Evolutionary conservation across 2,797 vertebrate genomes (phyloP).

Genomic region (Lagodon rhomboides): DNA sequence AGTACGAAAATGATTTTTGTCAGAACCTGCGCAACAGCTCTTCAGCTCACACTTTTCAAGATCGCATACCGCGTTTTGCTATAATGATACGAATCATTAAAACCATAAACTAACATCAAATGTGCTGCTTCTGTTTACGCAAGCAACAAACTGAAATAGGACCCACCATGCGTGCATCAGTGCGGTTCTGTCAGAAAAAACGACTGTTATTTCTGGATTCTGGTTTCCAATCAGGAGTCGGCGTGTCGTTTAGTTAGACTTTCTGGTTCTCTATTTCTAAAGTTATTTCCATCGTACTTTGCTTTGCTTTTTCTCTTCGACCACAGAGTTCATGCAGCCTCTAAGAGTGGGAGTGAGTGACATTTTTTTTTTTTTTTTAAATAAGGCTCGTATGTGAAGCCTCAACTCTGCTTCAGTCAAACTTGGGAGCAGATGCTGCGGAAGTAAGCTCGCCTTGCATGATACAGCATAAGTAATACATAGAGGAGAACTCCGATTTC

Average conservation of each 20-base stretch:
- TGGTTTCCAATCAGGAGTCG: not conserved
- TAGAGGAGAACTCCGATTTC: slow-evolving; percentile 56
- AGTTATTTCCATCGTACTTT: slow-evolving; percentile 17
- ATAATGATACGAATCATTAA: slow-evolving; percentile 13
- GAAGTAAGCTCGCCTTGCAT: slow-evolving; percentile 43
- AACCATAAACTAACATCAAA: not conserved
- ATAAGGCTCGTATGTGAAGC: slow-evolving; percentile 36
- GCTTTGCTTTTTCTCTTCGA: slow-evolving; percentile 51
- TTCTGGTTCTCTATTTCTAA: slow-evolving; percentile 5
- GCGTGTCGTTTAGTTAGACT: slow-evolving; percentile 16
- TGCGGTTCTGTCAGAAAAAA: slow-evolving; percentile 28
- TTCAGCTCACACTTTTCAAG: not conserved
- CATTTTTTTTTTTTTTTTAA: not conserved
- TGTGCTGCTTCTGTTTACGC: not conserved
- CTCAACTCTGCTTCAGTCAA: slow-evolving; percentile 59
- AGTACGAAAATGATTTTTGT: not conserved
- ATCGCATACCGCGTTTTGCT: not conserved
- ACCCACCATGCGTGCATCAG: slow-evolving; percentile 1
- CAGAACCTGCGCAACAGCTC: not conserved
- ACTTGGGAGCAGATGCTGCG: slow-evolving; percentile 43
- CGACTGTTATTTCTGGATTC: slow-evolving; percentile 31
- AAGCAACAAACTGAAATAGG: not conserved
- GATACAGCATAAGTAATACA: slow-evolving; percentile 56
- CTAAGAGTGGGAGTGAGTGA: slow-evolving; percentile 45
- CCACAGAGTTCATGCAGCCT: slow-evolving; percentile 29